These are phyloP conservation scores for Sparidentex hasta DNA, from an alignment of 2,797 vertebrate species.

Conservation along the genomic window DNA sequence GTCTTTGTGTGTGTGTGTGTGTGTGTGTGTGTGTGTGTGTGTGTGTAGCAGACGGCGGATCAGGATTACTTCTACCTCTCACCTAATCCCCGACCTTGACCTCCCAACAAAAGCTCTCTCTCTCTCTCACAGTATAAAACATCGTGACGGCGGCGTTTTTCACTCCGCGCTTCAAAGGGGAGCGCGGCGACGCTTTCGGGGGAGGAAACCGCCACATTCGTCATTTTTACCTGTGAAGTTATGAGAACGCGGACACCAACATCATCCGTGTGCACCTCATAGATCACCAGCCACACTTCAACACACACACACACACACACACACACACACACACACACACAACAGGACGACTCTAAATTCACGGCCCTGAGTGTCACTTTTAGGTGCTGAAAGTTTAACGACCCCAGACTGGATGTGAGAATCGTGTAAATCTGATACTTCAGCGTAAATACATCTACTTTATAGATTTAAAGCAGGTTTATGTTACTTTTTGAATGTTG, in stretches of 20 bases:
- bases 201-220: conserved; percentile 33
- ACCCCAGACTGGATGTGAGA: conserved; percentile 42
- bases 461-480: conserved; percentile 34
- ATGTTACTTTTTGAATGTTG: neutral
- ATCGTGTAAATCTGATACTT: conserved; percentile 51
- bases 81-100: conserved; percentile 69
- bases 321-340: neutral
- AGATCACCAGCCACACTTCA: conserved; percentile 42
- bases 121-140: conserved; percentile 67
- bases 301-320: neutral
- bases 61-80: conserved; percentile 64
- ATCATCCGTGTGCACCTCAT: conserved; percentile 43
- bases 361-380: conserved; percentile 43
- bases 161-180: conserved; percentile 64
- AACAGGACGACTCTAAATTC: conserved; percentile 27
- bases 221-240: conserved; percentile 50
- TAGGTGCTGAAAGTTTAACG: conserved; percentile 36
- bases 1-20: conserved; percentile 25
- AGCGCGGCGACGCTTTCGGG: conserved; percentile 15
- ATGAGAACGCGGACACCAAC: conserved; percentile 37
- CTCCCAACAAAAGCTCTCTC: conserved; percentile 57
- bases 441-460: conserved; percentile 32
- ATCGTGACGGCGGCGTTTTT: conserved; percentile 67
- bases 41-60: conserved; percentile 33
- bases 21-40: conserved; percentile 32